A percentile compares a stretch with the other conserved stretches of the same genome.
Evolutionary conservation across 2,888 invertebrate species (phyloP).

Genomic region (Hedya salicella): DNA sequence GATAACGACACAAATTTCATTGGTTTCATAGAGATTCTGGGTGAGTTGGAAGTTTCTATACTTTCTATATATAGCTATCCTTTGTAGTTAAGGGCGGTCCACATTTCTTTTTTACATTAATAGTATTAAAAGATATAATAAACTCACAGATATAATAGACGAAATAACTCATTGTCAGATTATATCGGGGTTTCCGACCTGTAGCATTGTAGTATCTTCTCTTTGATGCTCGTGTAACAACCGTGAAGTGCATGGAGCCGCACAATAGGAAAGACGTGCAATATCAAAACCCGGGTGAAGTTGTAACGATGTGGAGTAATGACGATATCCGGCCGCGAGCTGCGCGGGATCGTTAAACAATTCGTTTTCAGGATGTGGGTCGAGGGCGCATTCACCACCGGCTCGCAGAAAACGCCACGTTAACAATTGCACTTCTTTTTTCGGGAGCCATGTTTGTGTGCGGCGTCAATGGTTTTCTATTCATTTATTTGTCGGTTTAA

Average conservation of each 20-base stretch:
- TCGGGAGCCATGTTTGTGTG: conserved; percentile 14
- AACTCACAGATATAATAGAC: too few relatives aligned
- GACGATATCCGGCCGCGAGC: neutral
- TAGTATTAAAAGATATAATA: too few relatives aligned
- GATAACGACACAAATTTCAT: too few relatives aligned
- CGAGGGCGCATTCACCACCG: conserved; percentile 13
- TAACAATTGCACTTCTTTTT: conserved; percentile 12
- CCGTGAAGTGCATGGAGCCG: neutral
- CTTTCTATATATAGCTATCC: too few relatives aligned
- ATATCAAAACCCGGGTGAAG: conserved; percentile 1
- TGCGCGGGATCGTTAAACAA: conserved; percentile 13
- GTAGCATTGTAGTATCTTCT: too few relatives aligned
- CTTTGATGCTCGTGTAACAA: neutral
- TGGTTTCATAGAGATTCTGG: too few relatives aligned
- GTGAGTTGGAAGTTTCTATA: too few relatives aligned
- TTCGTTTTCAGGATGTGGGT: conserved; percentile 22
- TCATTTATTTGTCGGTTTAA: conserved; percentile 11
- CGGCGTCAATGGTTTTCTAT: neutral
- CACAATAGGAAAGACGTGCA: conserved; percentile 1
- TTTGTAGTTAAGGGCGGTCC: too few relatives aligned
- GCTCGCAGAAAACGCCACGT: neutral
- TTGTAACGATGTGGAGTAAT: conserved; percentile 3
- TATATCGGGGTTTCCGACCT: too few relatives aligned
- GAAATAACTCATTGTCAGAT: too few relatives aligned
- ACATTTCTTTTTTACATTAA: too few relatives aligned